These are phyloP conservation scores for Trichechus manatus DNA, from an alignment of 2,113 vertebrate genomes.

Conservation along the genomic window DNA sequence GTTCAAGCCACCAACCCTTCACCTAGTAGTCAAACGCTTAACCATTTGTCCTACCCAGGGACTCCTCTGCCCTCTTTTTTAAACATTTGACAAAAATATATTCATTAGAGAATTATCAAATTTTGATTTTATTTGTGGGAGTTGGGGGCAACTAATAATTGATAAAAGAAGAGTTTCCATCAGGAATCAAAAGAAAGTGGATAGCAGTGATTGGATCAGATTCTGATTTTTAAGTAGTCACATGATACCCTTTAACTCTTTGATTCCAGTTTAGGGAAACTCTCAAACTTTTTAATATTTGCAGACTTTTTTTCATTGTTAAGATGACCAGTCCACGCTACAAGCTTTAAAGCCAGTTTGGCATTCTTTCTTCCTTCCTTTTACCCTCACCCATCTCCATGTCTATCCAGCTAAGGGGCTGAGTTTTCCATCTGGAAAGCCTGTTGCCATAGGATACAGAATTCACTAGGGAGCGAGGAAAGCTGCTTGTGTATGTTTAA, in stretches of 20 bases:
- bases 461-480: conserved; percentile 69
- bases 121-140: conserved; percentile 70
- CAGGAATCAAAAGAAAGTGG: neutral
- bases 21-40: neutral
- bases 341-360: neutral
- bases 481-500: neutral
- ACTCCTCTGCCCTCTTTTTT: neutral
- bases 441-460: conserved; percentile 75
- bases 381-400: neutral
- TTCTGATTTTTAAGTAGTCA: conserved; percentile 1
- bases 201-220: neutral
- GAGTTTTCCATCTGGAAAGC: conserved; percentile 77
- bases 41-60: neutral
- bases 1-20: neutral
- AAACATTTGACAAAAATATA: conserved; percentile 50
- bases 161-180: conserved; percentile 32
- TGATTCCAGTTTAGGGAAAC: conserved; percentile 4
- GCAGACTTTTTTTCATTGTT: neutral
- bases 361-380: neutral
- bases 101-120: conserved; percentile 71
- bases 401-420: neutral
- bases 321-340: neutral
- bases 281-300: neutral
- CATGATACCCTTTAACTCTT: neutral
- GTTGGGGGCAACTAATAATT: neutral